These are phyloP conservation scores for Colossoma macropomum DNA, from an alignment of 2,113 vertebrate species.

Conservation along the genomic window DNA sequence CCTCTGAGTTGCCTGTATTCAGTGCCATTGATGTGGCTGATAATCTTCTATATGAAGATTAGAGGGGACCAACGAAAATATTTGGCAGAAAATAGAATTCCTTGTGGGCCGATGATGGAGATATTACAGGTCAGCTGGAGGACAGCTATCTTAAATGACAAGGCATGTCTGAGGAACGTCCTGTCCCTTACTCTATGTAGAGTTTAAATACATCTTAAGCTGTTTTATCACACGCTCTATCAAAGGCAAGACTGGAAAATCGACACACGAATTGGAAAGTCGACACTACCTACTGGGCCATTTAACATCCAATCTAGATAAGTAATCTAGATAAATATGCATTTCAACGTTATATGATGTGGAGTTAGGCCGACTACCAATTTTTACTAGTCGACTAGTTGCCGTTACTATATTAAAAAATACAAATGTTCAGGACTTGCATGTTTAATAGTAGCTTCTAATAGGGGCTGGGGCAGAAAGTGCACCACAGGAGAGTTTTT, in stretches of 20 bases:
- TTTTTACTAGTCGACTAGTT: too few species aligned
- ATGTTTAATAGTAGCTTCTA: too few species aligned
- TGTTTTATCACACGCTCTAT: neutral
- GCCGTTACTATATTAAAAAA: too few species aligned
- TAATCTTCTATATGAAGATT: constrained; percentile 27
- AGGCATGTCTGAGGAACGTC: neutral
- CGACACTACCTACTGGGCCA: neutral
- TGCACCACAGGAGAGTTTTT: too few species aligned
- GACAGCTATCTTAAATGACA: constrained; percentile 20
- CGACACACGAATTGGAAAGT: neutral
- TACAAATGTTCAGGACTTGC: too few species aligned
- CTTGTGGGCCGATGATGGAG: constrained; percentile 1
- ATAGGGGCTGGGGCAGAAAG: too few species aligned
- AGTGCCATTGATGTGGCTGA: constrained; percentile 5
- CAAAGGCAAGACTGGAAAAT: neutral
- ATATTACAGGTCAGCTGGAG: constrained; percentile 15
- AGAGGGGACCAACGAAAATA: neutral
- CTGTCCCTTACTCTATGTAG: neutral
- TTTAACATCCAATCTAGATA: neutral
- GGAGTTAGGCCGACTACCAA: too few species aligned
- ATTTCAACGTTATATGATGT: neutral
- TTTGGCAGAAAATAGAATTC: neutral
- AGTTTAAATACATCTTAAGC: neutral
- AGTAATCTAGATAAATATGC: neutral
- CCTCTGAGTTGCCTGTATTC: constrained; percentile 1